Conservation (phyloP, 2,797 vertebrate genomes). For the Nothura maculosa region DNA sequence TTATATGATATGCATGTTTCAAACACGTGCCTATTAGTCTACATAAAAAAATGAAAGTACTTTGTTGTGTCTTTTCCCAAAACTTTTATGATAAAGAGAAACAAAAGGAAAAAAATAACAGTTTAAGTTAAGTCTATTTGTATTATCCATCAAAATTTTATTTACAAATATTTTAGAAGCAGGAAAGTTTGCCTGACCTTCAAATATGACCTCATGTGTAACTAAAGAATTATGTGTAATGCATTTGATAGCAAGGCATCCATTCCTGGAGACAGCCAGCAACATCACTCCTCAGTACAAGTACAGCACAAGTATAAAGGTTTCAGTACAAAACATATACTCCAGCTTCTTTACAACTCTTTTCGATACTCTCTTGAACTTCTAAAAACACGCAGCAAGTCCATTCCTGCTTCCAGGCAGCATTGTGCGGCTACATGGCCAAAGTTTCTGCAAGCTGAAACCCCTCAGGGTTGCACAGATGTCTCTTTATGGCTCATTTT, state of each 20-base stretch:
- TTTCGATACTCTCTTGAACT: not conserved
- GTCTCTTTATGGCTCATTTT: conserved; percentile 86
- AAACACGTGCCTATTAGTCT: not conserved
- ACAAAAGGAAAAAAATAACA: rapidly evolving
- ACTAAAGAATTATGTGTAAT: not conserved
- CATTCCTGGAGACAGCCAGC: not conserved
- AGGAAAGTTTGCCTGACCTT: not conserved
- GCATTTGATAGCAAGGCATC: not conserved
- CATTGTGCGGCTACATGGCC: conserved; percentile 83
- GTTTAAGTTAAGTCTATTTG: not conserved
- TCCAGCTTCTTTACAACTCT: not conserved
- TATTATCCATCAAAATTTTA: not conserved
- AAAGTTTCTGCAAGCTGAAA: conserved; percentile 81
- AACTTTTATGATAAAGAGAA: not conserved
- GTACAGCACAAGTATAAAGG: too few species aligned
- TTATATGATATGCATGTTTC: not conserved
- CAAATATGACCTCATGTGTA: not conserved
- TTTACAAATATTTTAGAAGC: not conserved
- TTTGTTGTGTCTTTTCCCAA: too few species aligned
- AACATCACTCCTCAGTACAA: not conserved
- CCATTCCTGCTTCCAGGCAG: conserved; percentile 86
- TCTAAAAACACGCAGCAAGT: conserved; percentile 71
- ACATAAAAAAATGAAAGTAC: not conserved
- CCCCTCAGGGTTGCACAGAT: conserved; percentile 80
- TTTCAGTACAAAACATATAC: not conserved